Percentiles rank a stretch among this genome's conserved stretches.
phyloP scores from a whole-genome alignment of 2,797 vertebrate genomes.

The Paedocypris micromegethes region DNA sequence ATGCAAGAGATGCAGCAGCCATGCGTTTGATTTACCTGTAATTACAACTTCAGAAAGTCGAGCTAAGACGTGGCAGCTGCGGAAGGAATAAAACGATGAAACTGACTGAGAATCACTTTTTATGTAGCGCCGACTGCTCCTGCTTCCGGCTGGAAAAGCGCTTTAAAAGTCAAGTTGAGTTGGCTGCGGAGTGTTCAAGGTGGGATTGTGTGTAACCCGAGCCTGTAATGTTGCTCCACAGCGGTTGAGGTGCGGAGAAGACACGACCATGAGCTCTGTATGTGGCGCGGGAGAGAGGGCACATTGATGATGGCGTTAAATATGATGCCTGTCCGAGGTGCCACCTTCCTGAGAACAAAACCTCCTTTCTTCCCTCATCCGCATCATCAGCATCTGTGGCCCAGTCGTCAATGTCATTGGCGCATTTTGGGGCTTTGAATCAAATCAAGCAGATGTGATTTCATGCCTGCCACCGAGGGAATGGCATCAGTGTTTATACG shows the following conservation, averaged over 20 bases:
- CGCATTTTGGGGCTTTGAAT: constrained; percentile 20
- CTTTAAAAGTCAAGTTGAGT: too few species aligned
- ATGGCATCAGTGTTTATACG: too few species aligned
- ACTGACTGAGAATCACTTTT: constrained; percentile 9
- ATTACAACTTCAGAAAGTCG: constrained; percentile 48
- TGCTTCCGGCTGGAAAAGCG: too few species aligned
- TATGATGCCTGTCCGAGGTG: constrained; percentile 47
- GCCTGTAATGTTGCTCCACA: constrained; percentile 46
- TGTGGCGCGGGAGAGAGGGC: constrained; percentile 40
- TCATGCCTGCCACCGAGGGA: not conserved
- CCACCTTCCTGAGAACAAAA: constrained; percentile 44
- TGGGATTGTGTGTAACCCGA: constrained; percentile 39
- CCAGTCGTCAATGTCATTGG: constrained; percentile 42
- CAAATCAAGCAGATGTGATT: constrained; percentile 18
- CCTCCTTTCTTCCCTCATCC: constrained; percentile 38
- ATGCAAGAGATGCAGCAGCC: constrained; percentile 64
- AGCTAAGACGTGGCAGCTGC: constrained; percentile 39
- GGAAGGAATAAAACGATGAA: constrained; percentile 3
- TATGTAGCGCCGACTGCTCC: not conserved
- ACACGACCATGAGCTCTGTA: constrained; percentile 37
- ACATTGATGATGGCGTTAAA: constrained; percentile 49
- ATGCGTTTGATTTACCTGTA: constrained; percentile 54
- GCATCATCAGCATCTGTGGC: constrained; percentile 40
- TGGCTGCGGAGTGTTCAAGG: not conserved
- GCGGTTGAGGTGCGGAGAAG: constrained; percentile 45